Percentiles rank a stretch among this genome's conserved stretches.
These are phyloP conservation scores for Erpornis zantholeuca DNA, from an alignment of 2,113 vertebrate genomes.

Conservation along the genomic window DNA sequence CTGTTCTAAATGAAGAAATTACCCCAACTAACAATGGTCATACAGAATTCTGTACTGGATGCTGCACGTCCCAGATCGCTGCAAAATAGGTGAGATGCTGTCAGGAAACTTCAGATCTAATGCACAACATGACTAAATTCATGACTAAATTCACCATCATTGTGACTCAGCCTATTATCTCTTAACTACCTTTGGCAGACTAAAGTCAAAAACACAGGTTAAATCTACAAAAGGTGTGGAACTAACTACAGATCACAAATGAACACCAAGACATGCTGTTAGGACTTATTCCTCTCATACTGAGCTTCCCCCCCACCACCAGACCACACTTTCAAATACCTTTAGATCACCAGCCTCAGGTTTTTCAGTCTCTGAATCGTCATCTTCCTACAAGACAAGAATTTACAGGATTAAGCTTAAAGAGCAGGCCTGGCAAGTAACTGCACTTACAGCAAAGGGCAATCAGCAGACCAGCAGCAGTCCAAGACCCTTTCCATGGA, in stretches of 20 bases:
- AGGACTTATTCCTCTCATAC: constrained; percentile 28
- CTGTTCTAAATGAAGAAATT: background rate
- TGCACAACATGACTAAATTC: background rate
- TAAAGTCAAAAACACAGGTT: background rate
- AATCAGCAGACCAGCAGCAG: constrained; percentile 32
- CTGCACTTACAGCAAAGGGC: constrained; percentile 61
- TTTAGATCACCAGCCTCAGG: constrained; percentile 91
- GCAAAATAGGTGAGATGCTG: background rate
- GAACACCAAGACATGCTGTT: constrained; percentile 39
- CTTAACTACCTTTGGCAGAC: background rate
- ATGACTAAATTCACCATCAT: background rate
- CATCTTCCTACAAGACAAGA: constrained; percentile 96
- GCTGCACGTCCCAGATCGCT: background rate
- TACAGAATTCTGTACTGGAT: background rate
- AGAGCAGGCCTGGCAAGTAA: constrained; percentile 51
- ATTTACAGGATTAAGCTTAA: constrained; percentile 81
- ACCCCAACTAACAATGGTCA: background rate
- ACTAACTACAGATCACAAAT: background rate
- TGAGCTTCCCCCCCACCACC: constrained; percentile 58
- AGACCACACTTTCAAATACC: constrained; percentile 84
- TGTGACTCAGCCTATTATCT: background rate
- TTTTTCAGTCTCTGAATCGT: constrained; percentile 94
- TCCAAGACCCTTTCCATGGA: constrained; percentile 16
- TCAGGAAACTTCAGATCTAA: background rate
- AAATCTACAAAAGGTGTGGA: background rate